phyloP scores from a whole-genome alignment of 37 sponge, comb jelly and placozoan genomes.

The Corticium candelabrum region DNA sequence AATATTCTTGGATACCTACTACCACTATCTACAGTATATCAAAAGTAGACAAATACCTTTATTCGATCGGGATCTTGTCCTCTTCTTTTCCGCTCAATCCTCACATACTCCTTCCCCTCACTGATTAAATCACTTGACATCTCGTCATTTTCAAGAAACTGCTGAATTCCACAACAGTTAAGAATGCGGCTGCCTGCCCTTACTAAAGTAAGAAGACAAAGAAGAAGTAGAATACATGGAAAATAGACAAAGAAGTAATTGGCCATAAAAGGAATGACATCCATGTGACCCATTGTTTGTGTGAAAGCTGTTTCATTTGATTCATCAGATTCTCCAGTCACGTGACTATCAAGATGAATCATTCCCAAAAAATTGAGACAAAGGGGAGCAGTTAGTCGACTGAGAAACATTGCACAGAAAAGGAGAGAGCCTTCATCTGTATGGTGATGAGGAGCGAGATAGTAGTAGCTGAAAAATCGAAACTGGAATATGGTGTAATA shows the following conservation, averaged over 20 bases:
- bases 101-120: slow-evolving; percentile 84
- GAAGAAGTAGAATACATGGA: slow-evolving; percentile 64
- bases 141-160: slow-evolving; percentile 83
- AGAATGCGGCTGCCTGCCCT: slow-evolving; percentile 61
- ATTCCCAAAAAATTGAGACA: slow-evolving; percentile 90
- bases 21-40: too few relatives aligned
- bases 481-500: slow-evolving; percentile 93
- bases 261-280: slow-evolving; percentile 66
- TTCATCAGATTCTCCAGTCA: slow-evolving; percentile 9
- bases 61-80: too few relatives aligned
- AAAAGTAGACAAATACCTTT: too few relatives aligned
- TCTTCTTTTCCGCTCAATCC: too few relatives aligned
- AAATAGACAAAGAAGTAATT: slow-evolving; percentile 80
- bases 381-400: slow-evolving; percentile 84
- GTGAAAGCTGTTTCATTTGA: slow-evolving; percentile 55
- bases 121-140: slow-evolving; percentile 79
- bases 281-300: slow-evolving; percentile 58
- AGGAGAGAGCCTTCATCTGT: slow-evolving; percentile 92
- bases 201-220: slow-evolving; percentile 76
- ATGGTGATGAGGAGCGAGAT: slow-evolving; percentile 76
- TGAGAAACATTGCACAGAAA: slow-evolving; percentile 86
- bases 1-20: too few relatives aligned
- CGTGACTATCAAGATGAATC: slow-evolving; percentile 41
- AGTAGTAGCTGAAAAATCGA: slow-evolving; percentile 88
- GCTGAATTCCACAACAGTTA: slow-evolving; percentile 71